Base-by-base conservation (phyloP, 2,113 vertebrate species). In the Tyto alba region DNA sequence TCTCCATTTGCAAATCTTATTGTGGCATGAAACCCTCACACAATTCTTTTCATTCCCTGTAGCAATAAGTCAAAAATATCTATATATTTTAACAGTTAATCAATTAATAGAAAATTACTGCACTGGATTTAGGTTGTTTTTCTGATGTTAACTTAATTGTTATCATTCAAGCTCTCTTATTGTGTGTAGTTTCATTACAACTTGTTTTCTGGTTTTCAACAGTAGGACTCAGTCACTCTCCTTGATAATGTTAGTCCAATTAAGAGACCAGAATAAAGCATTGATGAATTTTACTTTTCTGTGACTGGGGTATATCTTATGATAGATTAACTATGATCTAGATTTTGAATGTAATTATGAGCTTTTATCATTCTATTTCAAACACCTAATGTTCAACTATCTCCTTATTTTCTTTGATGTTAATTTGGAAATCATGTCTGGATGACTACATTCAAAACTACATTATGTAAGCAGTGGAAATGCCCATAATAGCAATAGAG, bases 1-100 rank as follows among this genome's bases (percentile, higher is more conserved):
- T 67, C 74, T 96, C 74, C 16, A 56, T 94, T 95, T 96, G n/a
- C 45, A 81, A 53, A 94, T 94, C 22, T 95, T 97, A 94, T n/a
- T 91, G 72, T 95, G 79, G 43, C 43, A 68, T 75, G 62, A 91
- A 74, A 96, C 81, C 53, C 57, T 67, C 50, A 88, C n/a, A 91
- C 85, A 94, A 72, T 93, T 90, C 6, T 87, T 92, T 94, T 94
- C 13, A 80, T 89, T 96, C 90, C 48, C 23, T 95, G 93, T 64
- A 81, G 6, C 27, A 79, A 22, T 82, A 88, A 89, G 80, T 92
- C 36, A 90, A 57, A 91, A 93, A 19, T 36, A 77, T 43, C 10
- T 62, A 59, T 81, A 85, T 59, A 73, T 89, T 93, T 91, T 90
- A 91, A 41, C 56, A 90, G 81, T 85, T 94, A 95, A 95, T 95